Base-by-base conservation (phyloP, 2,797 vertebrate genomes). In the Mormyrops boulengeri region DNA sequence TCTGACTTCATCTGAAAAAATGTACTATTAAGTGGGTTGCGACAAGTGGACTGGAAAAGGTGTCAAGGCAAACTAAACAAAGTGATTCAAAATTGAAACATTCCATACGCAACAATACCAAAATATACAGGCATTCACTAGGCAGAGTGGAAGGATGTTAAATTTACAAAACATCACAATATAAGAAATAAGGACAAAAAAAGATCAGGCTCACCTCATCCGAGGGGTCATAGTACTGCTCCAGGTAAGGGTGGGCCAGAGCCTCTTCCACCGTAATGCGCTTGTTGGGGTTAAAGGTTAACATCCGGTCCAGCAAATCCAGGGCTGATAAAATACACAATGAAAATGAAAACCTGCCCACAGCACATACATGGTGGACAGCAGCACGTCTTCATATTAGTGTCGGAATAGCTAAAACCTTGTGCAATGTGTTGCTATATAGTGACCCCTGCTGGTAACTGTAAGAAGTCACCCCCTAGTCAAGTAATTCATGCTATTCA, bases 281-380 rank as follows among this genome's bases (percentile, higher is more conserved):
- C 89, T 97, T 98, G 88, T 96, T 95, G 0, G 98, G 98, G 93
- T 98, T 98, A 89, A 99, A 99, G 4, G 97, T 96, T 94, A 99
- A 73, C 98, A 99, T 98, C 91, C 97, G 92, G 1, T 96, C 97
- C 93, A 98, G 88, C 73, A 99, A 92, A 90, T 97, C 97, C 93
- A 98, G 90, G 50, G 98, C 98, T 95, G 93, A 50, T 8, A 53
- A 30, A 22, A n/a, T 53, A 84, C 30, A 66, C 44, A 66, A n/a
- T 60, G 52, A 85, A 22, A 34, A 47, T 89, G 41, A 55, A 85
- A 41, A 44, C 17, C 77, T 73, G 12, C 30, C 69, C 34, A 73
- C 69, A 73, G 30, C 69, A 73, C 69, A 73, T 73, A 38, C 66
- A 38, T 82, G 77, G 73, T 44, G 41, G n/a, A 80, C 73, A 47